Base-by-base conservation (phyloP, 2,797 vertebrate genomes). In the Bradypus variegatus region DNA sequence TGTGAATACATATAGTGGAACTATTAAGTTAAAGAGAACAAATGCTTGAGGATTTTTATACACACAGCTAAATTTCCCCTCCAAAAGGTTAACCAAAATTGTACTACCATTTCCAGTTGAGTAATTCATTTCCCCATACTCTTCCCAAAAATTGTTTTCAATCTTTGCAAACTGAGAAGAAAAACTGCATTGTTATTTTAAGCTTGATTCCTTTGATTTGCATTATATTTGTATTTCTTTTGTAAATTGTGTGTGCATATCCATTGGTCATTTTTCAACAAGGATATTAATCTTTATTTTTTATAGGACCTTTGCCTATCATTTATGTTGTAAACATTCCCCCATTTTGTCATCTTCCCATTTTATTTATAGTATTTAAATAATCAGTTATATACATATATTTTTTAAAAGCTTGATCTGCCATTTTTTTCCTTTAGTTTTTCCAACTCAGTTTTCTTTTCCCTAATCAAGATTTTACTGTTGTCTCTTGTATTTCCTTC, bases 371-470 rank as follows among this genome's bases (percentile, higher is more conserved):
- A 21, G 19, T 90, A 2, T 79, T 91, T 85, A 90, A 83, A 91
- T 45, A 45, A 45, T 45, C 41, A 45, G 41, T 45, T 45, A 45
- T 45, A 45, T 45, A 45, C 8, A 45, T 45, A 29, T 65, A 78
- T 53, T 81, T 75, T 90, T 69, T 64, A 4, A 11, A 90, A 58
- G 31, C 75, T 87, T 73, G 19, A 83, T 80, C 67, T 77, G 33
- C 4, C 31, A 78, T 79, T 48, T 10, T 65, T 94, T 86, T 62
- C 73, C n/a, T 55, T 86, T 62, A 78, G 36, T 78, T 77, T 94
- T 90, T 69, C 70, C 67, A 86, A 73, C 69, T 85, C 38, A 50
- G 64, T 36, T 94, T 77, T 93, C 92, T 58, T 72, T 92, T 93
- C 79, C n/a, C 60, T 33, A 83, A 41, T 82, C 70, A 84, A 80